Evolutionary conservation across 2,797 vertebrate species (phyloP).

Genomic region (Philypnodon macrostomus): DNA sequence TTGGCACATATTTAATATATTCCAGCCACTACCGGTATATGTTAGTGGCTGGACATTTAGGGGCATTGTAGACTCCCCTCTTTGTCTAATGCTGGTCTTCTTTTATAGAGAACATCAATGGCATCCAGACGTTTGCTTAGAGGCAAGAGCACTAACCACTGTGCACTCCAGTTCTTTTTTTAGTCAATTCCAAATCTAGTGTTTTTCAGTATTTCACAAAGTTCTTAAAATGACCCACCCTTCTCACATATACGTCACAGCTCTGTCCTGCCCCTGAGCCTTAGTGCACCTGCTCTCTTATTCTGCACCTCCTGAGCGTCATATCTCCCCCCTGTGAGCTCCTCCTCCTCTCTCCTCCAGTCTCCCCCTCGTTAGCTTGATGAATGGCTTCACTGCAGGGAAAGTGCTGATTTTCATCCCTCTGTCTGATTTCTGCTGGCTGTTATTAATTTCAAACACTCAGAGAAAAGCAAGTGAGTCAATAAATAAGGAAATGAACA

Average conservation of each 20-base stretch:
- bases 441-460: constrained; percentile 95
- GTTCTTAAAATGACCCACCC: constrained; percentile 58
- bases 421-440: constrained; percentile 92
- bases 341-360: constrained; percentile 73
- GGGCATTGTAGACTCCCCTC: no score
- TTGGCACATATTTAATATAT: no score
- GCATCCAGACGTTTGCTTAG: no score
- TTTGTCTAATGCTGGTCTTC: no score
- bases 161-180: no score
- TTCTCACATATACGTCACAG: constrained; percentile 20
- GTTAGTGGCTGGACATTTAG: no score
- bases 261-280: constrained; percentile 16
- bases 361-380: constrained; percentile 96
- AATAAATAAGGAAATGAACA: constrained; percentile 80
- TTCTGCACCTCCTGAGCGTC: constrained; percentile 62
- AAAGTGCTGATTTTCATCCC: constrained; percentile 95
- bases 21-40: no score
- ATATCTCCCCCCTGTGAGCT: constrained; percentile 21
- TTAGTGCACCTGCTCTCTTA: constrained; percentile 68
- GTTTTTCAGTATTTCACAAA: constrained; percentile 34
- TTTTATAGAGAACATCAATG: no score
- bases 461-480: constrained; percentile 88
- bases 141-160: no score
- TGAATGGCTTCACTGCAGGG: constrained; percentile 95
- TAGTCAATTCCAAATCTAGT: no score